phyloP scores from a whole-genome alignment of 2,888 invertebrate species.

The Carabus problematicus region DNA sequence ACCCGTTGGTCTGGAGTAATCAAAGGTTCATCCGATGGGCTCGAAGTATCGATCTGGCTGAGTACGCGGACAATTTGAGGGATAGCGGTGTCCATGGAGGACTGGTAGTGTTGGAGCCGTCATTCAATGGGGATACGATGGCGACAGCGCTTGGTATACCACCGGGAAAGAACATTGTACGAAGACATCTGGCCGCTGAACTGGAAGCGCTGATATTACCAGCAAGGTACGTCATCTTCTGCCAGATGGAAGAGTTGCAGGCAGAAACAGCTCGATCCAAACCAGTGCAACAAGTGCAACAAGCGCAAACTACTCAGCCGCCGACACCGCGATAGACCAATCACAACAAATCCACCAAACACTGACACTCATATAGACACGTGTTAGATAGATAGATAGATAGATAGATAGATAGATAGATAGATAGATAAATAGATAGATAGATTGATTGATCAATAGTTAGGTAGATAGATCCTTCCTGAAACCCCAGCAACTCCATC shows the following conservation, averaged over 20 bases:
- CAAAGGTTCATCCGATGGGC: constrained; percentile 94
- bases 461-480: constrained; percentile 7
- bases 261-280: constrained; percentile 72
- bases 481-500: too few species aligned
- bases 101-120: constrained; percentile 89
- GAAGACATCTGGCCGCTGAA: constrained; percentile 89
- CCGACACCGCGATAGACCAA: constrained; percentile 29
- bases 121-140: constrained; percentile 94
- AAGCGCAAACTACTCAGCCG: constrained; percentile 18
- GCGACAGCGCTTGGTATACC: constrained; percentile 92
- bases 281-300: constrained; percentile 11
- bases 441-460: neutral
- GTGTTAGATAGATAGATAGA: constrained; percentile 7
- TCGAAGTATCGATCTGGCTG: constrained; percentile 89
- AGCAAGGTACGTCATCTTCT: constrained; percentile 90
- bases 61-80: constrained; percentile 93
- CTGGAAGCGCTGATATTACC: constrained; percentile 90
- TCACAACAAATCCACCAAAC: neutral
- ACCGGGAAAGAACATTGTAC: constrained; percentile 90
- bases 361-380: constrained; percentile 2
- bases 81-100: constrained; percentile 97
- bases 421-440: too few species aligned
- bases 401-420: neutral
- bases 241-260: constrained; percentile 85
- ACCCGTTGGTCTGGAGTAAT: constrained; percentile 96